Evolutionary conservation across 2,113 vertebrate genomes (phyloP), one percentile per base, ranked within the genome.

Genomic region (Thunnus maccoyii): DNA sequence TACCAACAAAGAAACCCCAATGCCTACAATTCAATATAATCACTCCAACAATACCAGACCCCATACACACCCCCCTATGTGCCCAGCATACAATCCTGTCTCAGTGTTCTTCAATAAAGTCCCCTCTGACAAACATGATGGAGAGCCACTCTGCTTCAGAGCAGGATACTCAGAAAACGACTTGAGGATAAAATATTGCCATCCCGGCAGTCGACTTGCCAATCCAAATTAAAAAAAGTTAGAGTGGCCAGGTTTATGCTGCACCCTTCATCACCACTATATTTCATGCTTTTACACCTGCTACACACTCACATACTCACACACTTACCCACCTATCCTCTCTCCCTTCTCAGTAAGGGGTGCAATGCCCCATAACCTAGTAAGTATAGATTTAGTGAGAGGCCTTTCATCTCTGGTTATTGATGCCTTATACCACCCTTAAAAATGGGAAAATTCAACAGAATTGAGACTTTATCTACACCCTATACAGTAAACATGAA

Each of bases 141-240:
- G 93, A 95, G 90, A 91, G 93, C 85, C 92, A 92, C 94, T 94
- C 89, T 71, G 82, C 85, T 61, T 72, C 60, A 27, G 87, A 87
- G 72, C 86, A 71, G 82, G 82, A 92, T 88, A 83, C 88, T 92
- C 90, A 83, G 88, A 93, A 91, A 93, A 88, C 62, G 76, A 90
- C 88, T 86, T 61, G 52, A 67, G 80, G 85, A 84, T 90, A 92
- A 95, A 93, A 94, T 94, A 94, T 60, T 17, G 82, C 85, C 74
- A 62, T 80, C 75, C 58, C 63, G 88, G 86, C 89, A 84, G 88
- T 73, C 84, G 84, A 88, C 89, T 93, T 92, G 91, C 92, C 92
- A 92, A 91, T 94, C 91, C 92, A 93, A 94, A 93, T 94, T 89
- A 91, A 83, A 94, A 91, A 94, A 94, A 92, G 89, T 90, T 90